These are phyloP conservation scores for Podarcis raffonei DNA, from an alignment of 2,113 vertebrate species.

Conservation along the genomic window DNA sequence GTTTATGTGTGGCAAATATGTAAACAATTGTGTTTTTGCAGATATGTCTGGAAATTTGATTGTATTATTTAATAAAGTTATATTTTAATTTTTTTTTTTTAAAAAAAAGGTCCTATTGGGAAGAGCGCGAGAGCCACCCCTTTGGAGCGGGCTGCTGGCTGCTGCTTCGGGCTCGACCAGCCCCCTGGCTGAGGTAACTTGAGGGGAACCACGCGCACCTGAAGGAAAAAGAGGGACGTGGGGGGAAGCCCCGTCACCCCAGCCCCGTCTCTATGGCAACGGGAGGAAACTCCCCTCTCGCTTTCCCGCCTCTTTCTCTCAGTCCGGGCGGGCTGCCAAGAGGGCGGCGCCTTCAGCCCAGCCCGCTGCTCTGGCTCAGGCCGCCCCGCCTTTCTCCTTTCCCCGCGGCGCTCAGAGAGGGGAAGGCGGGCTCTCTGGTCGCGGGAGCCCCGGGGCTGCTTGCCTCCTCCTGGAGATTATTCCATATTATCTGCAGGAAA, in stretches of 20 bases:
- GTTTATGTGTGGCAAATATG: too few relatives aligned
- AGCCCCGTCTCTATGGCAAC: not conserved
- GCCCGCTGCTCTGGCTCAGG: not conserved
- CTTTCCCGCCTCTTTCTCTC: not conserved
- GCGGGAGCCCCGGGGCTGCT: too few relatives aligned
- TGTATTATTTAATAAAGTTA: too few relatives aligned
- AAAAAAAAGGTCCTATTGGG: too few relatives aligned
- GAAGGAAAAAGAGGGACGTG: not conserved
- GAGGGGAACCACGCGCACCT: not conserved
- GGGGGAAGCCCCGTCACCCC: not conserved
- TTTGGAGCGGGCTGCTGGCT: not conserved
- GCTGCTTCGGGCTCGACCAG: not conserved
- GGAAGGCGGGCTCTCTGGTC: too few relatives aligned
- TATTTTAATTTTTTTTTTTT: too few relatives aligned
- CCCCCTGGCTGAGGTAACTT: not conserved
- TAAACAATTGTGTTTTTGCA: too few relatives aligned
- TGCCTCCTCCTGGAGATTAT: too few relatives aligned
- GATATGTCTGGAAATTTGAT: too few relatives aligned
- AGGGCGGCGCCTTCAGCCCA: not conserved
- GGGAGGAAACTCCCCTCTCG: not conserved
- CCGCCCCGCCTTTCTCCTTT: conserved; percentile 4
- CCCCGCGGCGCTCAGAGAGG: not conserved
- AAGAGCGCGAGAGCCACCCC: not conserved
- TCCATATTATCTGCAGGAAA: not conserved
- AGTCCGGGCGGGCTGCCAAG: not conserved